These are phyloP conservation scores for Tethya wilhelma DNA, from an alignment of 37 sponge, comb jelly and placozoan genomes.

Conservation along the genomic window DNA sequence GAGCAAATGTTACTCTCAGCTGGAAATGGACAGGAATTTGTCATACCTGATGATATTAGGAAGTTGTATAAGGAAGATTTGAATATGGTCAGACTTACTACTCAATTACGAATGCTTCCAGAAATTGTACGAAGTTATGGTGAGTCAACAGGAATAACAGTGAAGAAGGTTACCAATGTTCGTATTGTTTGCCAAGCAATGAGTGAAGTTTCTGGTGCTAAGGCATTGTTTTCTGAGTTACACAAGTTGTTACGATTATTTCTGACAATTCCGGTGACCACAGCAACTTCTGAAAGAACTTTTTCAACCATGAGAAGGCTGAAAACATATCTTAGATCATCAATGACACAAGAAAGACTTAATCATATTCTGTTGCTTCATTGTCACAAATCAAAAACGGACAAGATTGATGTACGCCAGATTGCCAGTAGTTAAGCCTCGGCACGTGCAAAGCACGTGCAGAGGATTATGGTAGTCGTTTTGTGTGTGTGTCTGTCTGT, in stretches of 20 bases:
- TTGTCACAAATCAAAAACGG: too few species aligned
- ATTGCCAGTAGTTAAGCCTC: too few species aligned
- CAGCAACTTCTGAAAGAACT: slow-evolving; percentile 63
- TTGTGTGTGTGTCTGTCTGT: too few species aligned
- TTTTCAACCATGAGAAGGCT: slow-evolving; percentile 43
- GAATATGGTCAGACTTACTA: slow-evolving; percentile 1
- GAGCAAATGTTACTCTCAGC: slow-evolving; percentile 7
- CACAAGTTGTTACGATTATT: slow-evolving; percentile 24
- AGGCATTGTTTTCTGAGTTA: slow-evolving; percentile 34
- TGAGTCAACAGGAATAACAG: not conserved
- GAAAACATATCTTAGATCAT: slow-evolving; percentile 24
- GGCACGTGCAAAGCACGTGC: too few species aligned
- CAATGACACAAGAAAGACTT: slow-evolving; percentile 39
- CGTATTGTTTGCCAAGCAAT: not conserved
- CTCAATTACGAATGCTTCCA: slow-evolving; percentile 15
- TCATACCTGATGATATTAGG: slow-evolving; percentile 12
- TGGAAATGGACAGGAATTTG: slow-evolving; percentile 11
- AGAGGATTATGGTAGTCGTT: too few species aligned
- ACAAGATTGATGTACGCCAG: too few species aligned
- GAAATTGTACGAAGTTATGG: slow-evolving; percentile 5
- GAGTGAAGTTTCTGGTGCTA: not conserved
- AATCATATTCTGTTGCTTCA: too few species aligned
- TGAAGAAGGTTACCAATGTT: slow-evolving; percentile 27
- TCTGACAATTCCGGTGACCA: slow-evolving; percentile 38
- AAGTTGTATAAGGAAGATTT: slow-evolving; percentile 19